These are phyloP conservation scores for Drosophila bifasciata DNA, from an alignment of 1,140 invertebrate genomes.

Conservation along the genomic window DNA sequence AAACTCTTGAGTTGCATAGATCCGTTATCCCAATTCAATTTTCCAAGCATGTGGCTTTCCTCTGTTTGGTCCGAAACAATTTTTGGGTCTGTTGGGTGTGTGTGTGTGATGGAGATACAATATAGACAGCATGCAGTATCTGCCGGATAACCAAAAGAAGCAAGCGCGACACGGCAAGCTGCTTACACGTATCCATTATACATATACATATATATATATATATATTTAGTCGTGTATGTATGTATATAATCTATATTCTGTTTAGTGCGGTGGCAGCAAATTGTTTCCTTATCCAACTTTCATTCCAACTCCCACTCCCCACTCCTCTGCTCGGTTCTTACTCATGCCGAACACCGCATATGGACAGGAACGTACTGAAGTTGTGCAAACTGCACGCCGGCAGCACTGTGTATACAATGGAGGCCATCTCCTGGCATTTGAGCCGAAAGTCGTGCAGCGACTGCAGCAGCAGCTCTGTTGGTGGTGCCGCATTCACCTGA, in stretches of 20 bases:
- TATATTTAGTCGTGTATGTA: conserved; percentile 13
- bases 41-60: conserved; percentile 2
- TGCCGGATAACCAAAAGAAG: too few species aligned
- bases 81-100: conserved; percentile 11
- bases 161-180: too few species aligned
- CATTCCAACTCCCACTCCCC: not conserved
- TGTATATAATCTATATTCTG: conserved; percentile 28
- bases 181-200: too few species aligned
- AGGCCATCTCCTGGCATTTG: conserved; percentile 83
- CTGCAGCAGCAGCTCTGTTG: conserved; percentile 85
- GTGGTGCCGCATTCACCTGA: conserved; percentile 87
- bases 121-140: conserved; percentile 23
- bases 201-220: not conserved
- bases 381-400: conserved; percentile 91
- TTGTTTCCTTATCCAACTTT: conserved; percentile 21
- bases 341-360: conserved; percentile 88
- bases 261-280: conserved; percentile 48
- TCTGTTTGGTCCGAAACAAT: conserved; percentile 46
- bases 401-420: conserved; percentile 89
- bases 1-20: conserved; percentile 70
- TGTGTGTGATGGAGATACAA: not conserved
- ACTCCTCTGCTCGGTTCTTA: conserved; percentile 27
- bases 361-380: conserved; percentile 91
- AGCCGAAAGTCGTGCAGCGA: conserved; percentile 85
- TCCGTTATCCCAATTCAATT: conserved; percentile 20